A percentile compares a stretch with the other conserved stretches of the same genome.
These are phyloP conservation scores for Drosophila lacertosa DNA, from an alignment of 1,140 invertebrate species.

Conservation along the genomic window DNA sequence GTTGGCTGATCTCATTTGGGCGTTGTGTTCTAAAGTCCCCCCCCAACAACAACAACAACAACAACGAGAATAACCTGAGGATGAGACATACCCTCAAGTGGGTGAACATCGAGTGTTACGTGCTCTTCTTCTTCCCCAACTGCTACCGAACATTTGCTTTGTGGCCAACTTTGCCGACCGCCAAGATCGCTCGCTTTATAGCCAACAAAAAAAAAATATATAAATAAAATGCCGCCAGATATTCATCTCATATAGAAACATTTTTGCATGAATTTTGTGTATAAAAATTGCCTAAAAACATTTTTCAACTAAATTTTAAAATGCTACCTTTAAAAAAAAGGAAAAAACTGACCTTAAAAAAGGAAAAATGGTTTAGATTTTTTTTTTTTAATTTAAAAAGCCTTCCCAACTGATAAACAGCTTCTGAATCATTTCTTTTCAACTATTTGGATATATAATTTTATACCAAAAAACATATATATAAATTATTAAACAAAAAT, in stretches of 20 bases:
- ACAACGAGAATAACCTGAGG: conserved; percentile 15
- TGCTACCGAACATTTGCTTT: conserved; percentile 22
- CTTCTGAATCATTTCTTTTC: too few species aligned
- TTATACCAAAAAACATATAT: too few species aligned
- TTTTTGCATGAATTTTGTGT: not conserved
- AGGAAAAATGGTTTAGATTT: too few species aligned
- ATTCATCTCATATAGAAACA: conserved; percentile 10
- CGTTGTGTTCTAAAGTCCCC: conserved; percentile 38
- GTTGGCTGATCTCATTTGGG: conserved; percentile 74
- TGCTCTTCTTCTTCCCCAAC: not conserved
- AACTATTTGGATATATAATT: too few species aligned
- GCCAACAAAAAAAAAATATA: not conserved
- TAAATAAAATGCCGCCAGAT: too few species aligned
- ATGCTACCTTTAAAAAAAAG: too few species aligned
- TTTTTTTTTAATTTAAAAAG: too few species aligned
- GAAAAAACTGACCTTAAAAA: too few species aligned
- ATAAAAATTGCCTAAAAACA: too few species aligned
- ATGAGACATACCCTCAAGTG: conserved; percentile 22
- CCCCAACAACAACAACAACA: conserved; percentile 8
- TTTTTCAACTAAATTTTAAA: too few species aligned
- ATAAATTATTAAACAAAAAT: too few species aligned
- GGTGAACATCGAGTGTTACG: conserved; percentile 38
- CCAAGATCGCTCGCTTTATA: conserved; percentile 9
- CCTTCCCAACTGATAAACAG: too few species aligned
- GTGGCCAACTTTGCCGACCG: conserved; percentile 4